A percentile compares a stretch with the other conserved stretches of the same genome.
Evolutionary conservation across 2,888 invertebrate genomes (phyloP).

Genomic region (Tethea ocularis): DNA sequence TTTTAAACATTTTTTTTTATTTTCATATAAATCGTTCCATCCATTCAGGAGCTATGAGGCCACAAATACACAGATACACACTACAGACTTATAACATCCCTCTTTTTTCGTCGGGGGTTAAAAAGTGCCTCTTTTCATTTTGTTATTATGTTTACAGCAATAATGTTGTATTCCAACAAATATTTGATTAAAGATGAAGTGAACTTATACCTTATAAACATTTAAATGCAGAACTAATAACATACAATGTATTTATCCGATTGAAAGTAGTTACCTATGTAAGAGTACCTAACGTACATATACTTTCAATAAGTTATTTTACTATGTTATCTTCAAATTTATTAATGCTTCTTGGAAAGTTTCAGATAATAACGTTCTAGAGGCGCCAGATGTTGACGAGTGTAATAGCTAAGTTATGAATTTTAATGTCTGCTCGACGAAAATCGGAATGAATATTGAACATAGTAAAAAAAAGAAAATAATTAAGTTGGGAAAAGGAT

Average conservation of each 20-base stretch:
- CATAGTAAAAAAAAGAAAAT: conserved; percentile 68
- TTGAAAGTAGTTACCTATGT: neutral
- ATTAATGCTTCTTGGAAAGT: conserved; percentile 67
- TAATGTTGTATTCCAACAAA: no score
- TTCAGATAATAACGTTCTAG: conserved; percentile 65
- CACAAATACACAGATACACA: no score
- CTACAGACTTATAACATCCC: no score
- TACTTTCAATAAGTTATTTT: neutral
- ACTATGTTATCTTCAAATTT: conserved; percentile 44
- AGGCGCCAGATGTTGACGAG: conserved; percentile 76
- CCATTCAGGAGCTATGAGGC: no score
- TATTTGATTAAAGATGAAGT: neutral
- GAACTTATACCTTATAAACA: neutral
- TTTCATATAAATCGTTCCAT: no score
- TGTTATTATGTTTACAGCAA: no score
- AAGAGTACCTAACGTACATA: neutral
- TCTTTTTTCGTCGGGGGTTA: no score
- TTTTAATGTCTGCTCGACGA: conserved; percentile 72
- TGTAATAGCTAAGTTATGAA: conserved; percentile 76
- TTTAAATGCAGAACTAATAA: neutral
- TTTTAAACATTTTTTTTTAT: no score
- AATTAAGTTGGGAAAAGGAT: conserved; percentile 69
- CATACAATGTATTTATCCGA: neutral
- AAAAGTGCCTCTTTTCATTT: no score
- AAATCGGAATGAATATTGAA: conserved; percentile 77